Evolutionary conservation across 92 coral and sea anemone genomes (phyloP), one percentile per base, ranked within the genome.

Genomic region (Palythoa grandis): DNA sequence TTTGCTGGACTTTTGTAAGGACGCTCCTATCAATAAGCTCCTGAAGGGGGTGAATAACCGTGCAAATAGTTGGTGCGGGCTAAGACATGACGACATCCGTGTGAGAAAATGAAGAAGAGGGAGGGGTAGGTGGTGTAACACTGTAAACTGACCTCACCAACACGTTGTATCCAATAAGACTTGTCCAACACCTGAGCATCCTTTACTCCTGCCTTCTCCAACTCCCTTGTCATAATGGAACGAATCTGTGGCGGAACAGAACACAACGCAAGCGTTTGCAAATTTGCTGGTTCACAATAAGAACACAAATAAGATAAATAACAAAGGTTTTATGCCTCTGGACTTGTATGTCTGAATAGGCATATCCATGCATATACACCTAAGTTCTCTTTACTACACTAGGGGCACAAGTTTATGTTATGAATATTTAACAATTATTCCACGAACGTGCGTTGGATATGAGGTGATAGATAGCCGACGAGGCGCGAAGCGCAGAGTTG

Each of bases 141-240:
- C 37, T 13, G 24, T 57, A 72, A 71, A 78, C 89, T 88, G 86
- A 96, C 99, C 97, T 96, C 99, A 70, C 99, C 99, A 23, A 96
- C 99, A 88, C 99, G 82, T 80, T 96, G 98, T 75, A 96, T 96
- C 99, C 99, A 96, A 88, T 95, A 96, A 25, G 99, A 96, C 90
- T 96, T 96, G 92, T 96, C 99, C 58, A 96, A 88, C 48, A 92
- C 95, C 86, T 95, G 95, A 6, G 98, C 97, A 40, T 96, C 99
- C 43, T 88, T 96, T 40, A 96, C 99, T 20, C 99, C 99, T 19
- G 99, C 98, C 57, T 96, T 96, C 24, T 89, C 98, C 76, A 96
- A 87, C 74, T 96, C 99, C 63, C 88, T 95, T 54, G 89, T 87
- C 91, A 96, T 92, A 29, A 91, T 87, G 50, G 91, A 89, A 52